phyloP scores from a whole-genome alignment of 1,140 invertebrate genomes.

The Aleiodes sp. region DNA sequence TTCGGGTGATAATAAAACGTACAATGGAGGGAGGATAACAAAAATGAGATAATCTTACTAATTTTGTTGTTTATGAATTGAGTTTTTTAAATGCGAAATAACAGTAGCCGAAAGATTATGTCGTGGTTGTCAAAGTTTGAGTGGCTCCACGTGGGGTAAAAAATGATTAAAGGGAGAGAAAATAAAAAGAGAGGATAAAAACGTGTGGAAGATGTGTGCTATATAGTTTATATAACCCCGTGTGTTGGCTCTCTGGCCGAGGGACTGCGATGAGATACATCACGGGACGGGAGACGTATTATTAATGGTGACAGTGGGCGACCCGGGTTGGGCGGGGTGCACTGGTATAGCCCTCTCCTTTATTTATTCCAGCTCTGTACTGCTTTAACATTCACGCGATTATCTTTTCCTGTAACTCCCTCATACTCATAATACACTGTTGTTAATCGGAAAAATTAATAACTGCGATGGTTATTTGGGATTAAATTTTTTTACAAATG shows the following conservation, averaged over 20 bases:
- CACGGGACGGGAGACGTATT: conserved; percentile 60
- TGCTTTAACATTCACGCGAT: conserved; percentile 16
- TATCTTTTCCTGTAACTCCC: conserved; percentile 16
- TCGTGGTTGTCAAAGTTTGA: conserved; percentile 16
- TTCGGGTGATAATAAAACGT: too few relatives aligned
- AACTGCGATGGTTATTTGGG: conserved; percentile 32
- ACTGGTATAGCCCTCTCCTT: conserved; percentile 31
- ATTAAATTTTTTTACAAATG: conserved; percentile 20
- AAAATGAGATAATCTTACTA: too few relatives aligned
- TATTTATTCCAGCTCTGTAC: conserved; percentile 11
- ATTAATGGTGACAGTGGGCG: conserved; percentile 62
- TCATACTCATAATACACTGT: not conserved
- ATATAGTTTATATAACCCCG: not conserved
- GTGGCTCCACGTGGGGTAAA: conserved; percentile 9
- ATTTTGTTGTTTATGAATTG: not conserved
- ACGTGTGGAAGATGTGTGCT: not conserved
- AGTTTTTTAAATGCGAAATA: not conserved
- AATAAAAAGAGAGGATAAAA: not conserved
- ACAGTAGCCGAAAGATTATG: conserved; percentile 6
- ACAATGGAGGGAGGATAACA: not conserved
- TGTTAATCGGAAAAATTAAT: conserved; percentile 21
- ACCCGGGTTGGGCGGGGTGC: conserved; percentile 56
- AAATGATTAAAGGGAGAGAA: too few relatives aligned
- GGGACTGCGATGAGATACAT: conserved; percentile 51
- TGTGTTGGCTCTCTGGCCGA: not conserved